phyloP scores from a whole-genome alignment of 2,113 vertebrate genomes.

The Muscicapa adusta region DNA sequence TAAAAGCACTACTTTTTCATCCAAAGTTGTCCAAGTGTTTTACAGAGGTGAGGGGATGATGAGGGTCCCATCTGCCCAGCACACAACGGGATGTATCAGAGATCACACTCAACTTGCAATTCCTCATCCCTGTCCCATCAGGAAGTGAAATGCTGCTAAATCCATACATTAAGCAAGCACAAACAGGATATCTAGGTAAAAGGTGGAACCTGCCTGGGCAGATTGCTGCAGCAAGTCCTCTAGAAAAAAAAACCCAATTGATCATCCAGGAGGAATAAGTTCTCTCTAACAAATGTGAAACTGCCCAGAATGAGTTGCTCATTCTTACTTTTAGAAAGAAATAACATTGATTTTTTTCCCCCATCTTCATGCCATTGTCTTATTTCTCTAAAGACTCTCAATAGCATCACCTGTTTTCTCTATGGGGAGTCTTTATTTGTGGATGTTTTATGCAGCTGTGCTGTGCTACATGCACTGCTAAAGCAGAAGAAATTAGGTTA shows the following conservation, averaged over 20 bases:
- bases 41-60: neutral
- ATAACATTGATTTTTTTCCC: neutral
- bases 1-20: neutral
- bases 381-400: neutral
- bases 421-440: neutral
- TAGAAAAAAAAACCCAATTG: neutral
- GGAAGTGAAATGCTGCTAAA: neutral
- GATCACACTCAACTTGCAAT: neutral
- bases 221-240: neutral
- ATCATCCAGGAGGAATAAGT: neutral
- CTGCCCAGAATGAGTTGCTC: neutral
- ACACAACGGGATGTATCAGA: accelerated
- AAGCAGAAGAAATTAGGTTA: conserved; percentile 3
- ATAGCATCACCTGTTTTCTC: neutral
- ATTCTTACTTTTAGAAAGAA: neutral
- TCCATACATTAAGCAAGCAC: neutral
- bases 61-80: neutral
- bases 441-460: neutral
- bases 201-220: neutral
- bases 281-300: neutral
- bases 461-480: neutral
- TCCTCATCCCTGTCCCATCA: neutral
- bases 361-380: neutral
- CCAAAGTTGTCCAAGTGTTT: neutral
- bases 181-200: neutral